Conservation (phyloP, 2,888 invertebrate genomes). For the Diarsia mendica region DNA sequence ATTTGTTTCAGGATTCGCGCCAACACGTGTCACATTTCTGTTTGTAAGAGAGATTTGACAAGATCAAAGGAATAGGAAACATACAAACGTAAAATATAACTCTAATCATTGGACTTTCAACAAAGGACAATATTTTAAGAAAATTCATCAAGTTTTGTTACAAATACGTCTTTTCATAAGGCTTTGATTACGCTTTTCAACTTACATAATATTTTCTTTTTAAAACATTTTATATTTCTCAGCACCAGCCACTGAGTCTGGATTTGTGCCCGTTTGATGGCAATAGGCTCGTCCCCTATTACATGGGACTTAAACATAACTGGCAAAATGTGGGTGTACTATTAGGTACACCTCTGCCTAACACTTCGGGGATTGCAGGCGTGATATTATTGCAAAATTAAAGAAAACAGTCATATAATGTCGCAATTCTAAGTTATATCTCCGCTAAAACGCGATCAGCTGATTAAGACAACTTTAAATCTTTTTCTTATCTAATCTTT, state of each 20-base stretch:
- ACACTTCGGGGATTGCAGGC: too few relatives aligned
- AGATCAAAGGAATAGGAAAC: not conserved
- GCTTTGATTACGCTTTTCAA: constrained; percentile 20
- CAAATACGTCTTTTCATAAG: constrained; percentile 27
- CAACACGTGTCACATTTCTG: not conserved
- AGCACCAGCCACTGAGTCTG: too few relatives aligned
- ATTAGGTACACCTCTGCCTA: too few relatives aligned
- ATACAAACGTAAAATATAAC: not conserved
- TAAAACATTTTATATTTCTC: not conserved
- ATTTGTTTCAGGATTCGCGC: not conserved
- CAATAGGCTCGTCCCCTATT: too few relatives aligned
- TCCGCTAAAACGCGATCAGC: constrained; percentile 48
- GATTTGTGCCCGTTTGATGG: too few relatives aligned
- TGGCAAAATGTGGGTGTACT: too few relatives aligned
- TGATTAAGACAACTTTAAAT: constrained; percentile 38
- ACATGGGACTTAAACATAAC: too few relatives aligned
- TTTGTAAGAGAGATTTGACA: not conserved
- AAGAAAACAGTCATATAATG: constrained; percentile 23
- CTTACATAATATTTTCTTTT: constrained; percentile 12
- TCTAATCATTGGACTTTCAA: not conserved
- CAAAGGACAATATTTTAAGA: constrained; percentile 7
- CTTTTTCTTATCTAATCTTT: constrained; percentile 57
- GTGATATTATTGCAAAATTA: constrained; percentile 1
- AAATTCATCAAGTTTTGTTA: constrained; percentile 30
- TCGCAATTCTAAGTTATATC: constrained; percentile 43